These are phyloP conservation scores for Galleria mellonella DNA, from an alignment of 1,140 invertebrate species.

Conservation along the genomic window DNA sequence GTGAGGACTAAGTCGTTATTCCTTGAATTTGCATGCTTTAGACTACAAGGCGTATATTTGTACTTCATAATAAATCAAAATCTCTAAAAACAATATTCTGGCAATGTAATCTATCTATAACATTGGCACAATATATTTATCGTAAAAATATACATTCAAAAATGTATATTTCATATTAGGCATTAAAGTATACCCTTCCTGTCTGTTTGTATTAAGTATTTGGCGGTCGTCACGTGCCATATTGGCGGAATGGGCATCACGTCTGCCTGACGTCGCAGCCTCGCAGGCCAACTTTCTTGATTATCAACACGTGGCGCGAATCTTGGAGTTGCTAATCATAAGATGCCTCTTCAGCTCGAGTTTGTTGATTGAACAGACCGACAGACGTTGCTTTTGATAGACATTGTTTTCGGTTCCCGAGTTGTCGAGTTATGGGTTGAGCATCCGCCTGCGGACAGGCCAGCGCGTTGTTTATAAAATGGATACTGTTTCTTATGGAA, in stretches of 20 bases:
- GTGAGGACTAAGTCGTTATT: too few relatives aligned
- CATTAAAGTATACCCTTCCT: background rate
- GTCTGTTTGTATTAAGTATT: constrained; percentile 1
- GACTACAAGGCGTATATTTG: too few relatives aligned
- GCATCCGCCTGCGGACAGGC: too few relatives aligned
- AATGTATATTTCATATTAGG: background rate
- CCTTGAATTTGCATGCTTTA: too few relatives aligned
- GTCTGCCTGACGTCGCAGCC: constrained; percentile 27
- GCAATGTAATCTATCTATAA: too few relatives aligned
- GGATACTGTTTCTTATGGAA: too few relatives aligned
- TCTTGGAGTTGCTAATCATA: constrained; percentile 45
- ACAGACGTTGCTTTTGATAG: background rate
- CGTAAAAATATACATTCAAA: too few relatives aligned
- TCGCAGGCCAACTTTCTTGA: constrained; percentile 59
- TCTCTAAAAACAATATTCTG: too few relatives aligned
- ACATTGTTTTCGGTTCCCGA: background rate
- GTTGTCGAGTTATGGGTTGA: too few relatives aligned
- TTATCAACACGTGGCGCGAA: constrained; percentile 56
- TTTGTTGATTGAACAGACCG: constrained; percentile 22
- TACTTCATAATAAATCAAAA: too few relatives aligned
- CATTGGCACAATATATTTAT: too few relatives aligned
- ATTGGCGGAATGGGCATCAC: constrained; percentile 45
- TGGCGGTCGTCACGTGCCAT: constrained; percentile 28
- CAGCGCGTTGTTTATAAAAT: too few relatives aligned
- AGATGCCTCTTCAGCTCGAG: constrained; percentile 14